A percentile compares a stretch with the other conserved stretches of the same genome.
Conservation (phyloP, 2,888 invertebrate species). For the Scaptomyza caliginosa region DNA sequence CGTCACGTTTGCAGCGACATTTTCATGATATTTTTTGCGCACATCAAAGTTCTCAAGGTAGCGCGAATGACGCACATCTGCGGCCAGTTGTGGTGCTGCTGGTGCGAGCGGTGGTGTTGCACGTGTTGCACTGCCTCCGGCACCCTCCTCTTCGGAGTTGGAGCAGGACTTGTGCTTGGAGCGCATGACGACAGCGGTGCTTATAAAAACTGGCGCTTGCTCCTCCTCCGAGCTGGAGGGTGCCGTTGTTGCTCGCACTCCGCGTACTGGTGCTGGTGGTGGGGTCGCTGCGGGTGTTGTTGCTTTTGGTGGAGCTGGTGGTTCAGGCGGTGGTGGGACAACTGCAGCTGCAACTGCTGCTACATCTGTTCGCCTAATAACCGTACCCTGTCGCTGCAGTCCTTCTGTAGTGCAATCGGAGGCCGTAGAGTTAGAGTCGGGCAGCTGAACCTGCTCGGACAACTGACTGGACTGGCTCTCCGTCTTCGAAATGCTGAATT, state of each 20-base stretch:
- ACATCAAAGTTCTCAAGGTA: constrained; percentile 84
- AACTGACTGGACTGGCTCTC: constrained; percentile 87
- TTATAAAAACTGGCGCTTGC: constrained; percentile 38
- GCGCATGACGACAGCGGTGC: constrained; percentile 72
- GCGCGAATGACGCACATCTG: constrained; percentile 81
- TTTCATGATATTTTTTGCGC: constrained; percentile 81
- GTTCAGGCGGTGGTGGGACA: neutral
- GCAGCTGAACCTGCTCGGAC: constrained; percentile 84
- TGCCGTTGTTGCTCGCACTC: constrained; percentile 8
- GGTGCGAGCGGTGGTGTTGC: constrained; percentile 8
- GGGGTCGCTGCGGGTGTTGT: neutral
- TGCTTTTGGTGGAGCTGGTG: neutral
- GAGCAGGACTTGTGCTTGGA: constrained; percentile 80
- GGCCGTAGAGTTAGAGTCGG: constrained; percentile 61
- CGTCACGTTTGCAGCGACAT: constrained; percentile 49
- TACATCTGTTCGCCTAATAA: constrained; percentile 75
- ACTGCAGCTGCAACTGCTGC: neutral
- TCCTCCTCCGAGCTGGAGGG: constrained; percentile 82
- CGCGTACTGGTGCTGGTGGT: neutral
- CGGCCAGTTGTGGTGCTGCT: constrained; percentile 7
- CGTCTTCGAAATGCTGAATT: constrained; percentile 87
- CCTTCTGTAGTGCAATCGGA: constrained; percentile 59
- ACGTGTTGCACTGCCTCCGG: constrained; percentile 29
- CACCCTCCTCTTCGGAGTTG: constrained; percentile 81
- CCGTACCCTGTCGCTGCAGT: constrained; percentile 81